Conservation (phyloP, 2,888 invertebrate genomes). For the Tortricodes alternella region DNA sequence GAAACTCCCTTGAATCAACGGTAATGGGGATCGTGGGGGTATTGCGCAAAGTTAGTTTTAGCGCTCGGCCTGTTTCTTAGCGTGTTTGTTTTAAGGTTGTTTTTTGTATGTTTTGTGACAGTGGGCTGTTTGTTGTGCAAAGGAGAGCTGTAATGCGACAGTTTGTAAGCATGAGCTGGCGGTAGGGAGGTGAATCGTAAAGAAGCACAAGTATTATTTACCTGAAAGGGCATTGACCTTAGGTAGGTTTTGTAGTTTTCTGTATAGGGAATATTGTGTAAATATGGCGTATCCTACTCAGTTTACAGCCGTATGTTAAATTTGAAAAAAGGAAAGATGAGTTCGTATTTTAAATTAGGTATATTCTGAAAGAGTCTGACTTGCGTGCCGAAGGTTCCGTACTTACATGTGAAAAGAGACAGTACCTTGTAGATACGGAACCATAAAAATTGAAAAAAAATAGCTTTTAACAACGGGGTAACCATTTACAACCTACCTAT, state of each 20-base stretch:
- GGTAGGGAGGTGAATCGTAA: conserved; percentile 59
- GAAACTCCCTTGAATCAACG: background rate
- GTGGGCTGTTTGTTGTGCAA: conserved; percentile 52
- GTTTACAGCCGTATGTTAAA: too few species aligned
- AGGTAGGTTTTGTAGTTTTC: conserved; percentile 25
- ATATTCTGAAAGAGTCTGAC: too few species aligned
- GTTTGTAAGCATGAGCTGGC: conserved; percentile 80
- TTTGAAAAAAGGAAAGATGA: too few species aligned
- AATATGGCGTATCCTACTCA: background rate
- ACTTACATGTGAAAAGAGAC: too few species aligned
- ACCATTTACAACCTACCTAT: too few species aligned
- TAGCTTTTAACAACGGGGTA: too few species aligned
- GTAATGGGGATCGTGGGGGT: background rate
- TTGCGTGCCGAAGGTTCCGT: too few species aligned
- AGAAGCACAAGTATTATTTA: conserved; percentile 71
- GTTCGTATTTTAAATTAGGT: too few species aligned
- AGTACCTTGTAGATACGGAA: too few species aligned
- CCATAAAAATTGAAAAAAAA: too few species aligned
- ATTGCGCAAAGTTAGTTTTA: conserved; percentile 26
- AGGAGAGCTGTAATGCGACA: conserved; percentile 79
- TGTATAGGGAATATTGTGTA: conserved; percentile 12
- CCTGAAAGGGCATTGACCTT: conserved; percentile 67
- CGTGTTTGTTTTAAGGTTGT: conserved; percentile 15
- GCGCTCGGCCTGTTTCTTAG: conserved; percentile 14
- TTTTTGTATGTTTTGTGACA: conserved; percentile 18